phyloP scores from a whole-genome alignment of 2,113 vertebrate genomes.

The Climacteris rufus region DNA sequence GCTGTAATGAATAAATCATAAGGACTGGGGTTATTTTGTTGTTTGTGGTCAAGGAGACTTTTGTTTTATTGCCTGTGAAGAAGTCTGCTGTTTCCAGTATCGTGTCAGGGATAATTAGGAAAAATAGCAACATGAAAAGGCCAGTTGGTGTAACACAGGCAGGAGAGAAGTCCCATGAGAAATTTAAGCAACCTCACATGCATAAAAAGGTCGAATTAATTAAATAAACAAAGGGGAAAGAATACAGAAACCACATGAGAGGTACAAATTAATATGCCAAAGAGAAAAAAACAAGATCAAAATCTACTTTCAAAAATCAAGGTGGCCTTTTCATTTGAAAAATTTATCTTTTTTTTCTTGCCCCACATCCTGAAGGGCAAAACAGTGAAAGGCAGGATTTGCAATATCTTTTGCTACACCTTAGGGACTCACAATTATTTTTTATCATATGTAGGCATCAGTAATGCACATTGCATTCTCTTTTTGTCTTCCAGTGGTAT shows the following conservation, averaged over 20 bases:
- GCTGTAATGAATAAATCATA: background rate
- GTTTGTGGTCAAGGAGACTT: background rate
- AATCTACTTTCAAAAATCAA: background rate
- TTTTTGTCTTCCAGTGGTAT: background rate
- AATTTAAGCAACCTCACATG: background rate
- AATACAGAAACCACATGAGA: background rate
- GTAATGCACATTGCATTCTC: background rate
- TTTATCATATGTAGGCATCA: background rate
- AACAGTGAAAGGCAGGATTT: background rate
- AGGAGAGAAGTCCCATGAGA: background rate
- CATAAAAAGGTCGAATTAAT: slow-evolving; percentile 4
- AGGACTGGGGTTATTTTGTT: background rate
- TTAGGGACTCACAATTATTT: background rate
- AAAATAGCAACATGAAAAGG: slow-evolving; percentile 32
- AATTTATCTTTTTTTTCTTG: background rate
- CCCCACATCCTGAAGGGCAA: background rate
- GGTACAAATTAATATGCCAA: background rate
- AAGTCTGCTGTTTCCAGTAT: background rate
- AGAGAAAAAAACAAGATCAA: background rate
- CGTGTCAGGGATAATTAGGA: background rate
- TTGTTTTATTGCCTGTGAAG: background rate
- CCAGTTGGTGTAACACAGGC: background rate
- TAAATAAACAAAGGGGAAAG: background rate
- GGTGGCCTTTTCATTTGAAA: background rate
- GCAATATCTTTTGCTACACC: background rate